Evolutionary conservation across 2,888 invertebrate species (phyloP), one percentile per base, ranked within the genome.

Genomic region (Dermolepida albohirtum): DNA sequence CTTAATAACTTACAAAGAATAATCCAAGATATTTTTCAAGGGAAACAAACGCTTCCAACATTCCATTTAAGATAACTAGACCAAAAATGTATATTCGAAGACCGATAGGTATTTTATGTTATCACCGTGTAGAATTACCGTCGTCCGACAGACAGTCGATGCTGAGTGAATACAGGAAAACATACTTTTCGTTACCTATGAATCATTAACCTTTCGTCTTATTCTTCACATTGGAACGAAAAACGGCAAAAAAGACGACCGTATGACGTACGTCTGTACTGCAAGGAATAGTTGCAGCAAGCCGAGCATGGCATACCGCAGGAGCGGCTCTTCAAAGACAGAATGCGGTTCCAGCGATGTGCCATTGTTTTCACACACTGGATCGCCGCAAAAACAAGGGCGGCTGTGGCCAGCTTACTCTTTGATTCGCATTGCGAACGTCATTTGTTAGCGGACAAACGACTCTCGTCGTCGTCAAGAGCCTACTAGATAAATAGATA

Each of bases 301-400:
- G 71, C 71, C 74, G 68, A 68, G 73, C 72, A 75, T 71, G 73
- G 78, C 78, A 80, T 80, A 77, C 80, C 78, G 76, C 73, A 73
- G 72, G 47, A 47, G 75, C 76, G 79, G 77, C 77, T 76, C 77
- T 76, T 79, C 82, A 82, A 82, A 82, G 82, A 66, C 74, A 82
- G 83, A 83, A 82, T 82, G 82, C 78, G 78, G 81, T 80, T 79
- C 75, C 77, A 69, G 74, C 81, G 81, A 82, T 81, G 80, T 82
- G 82, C 83, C 82, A 82, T 83, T 83, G 83, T 83, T 83, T 83
- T 83, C 82, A 82, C 83, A 82, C 83, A 82, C 81, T 76, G 80
- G 78, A 79, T 78, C 78, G 78, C 74, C 72, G 78, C 80, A 80
- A 82, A 82, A 82, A 81, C 81, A 77, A 79, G 80, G 79, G 80